phyloP scores from a whole-genome alignment of 2,888 invertebrate species.

The Parnassius mnemosyne region DNA sequence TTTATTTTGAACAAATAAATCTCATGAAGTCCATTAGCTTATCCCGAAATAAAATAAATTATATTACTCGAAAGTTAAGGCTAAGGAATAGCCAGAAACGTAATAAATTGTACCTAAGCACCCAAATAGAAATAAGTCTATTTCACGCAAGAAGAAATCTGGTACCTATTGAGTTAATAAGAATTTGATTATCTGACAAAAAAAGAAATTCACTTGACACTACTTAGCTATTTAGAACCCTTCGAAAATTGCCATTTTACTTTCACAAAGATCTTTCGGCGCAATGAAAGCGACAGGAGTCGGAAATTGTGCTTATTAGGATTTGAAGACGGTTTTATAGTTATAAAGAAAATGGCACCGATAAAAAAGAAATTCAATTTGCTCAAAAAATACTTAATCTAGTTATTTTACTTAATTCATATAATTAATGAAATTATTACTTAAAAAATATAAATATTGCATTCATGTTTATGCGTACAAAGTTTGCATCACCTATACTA shows the following conservation, averaged over 20 bases:
- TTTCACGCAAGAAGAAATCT: conserved; percentile 26
- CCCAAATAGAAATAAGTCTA: conserved; percentile 24
- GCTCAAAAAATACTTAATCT: too few relatives aligned
- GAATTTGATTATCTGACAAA: conserved; percentile 21
- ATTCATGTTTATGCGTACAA: background rate
- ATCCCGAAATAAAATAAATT: conserved; percentile 19
- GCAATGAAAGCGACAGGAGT: conserved; percentile 2
- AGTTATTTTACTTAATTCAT: too few relatives aligned
- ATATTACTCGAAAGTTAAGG: conserved; percentile 16
- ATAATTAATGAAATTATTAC: too few relatives aligned
- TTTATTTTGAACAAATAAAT: background rate
- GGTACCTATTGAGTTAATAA: conserved; percentile 17
- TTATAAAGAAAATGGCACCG: background rate
- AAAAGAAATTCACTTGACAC: conserved; percentile 21
- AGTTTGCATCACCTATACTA: conserved; percentile 19
- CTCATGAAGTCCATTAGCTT: conserved; percentile 9
- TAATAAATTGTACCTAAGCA: conserved; percentile 24
- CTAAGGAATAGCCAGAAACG: conserved; percentile 14
- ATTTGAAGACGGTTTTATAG: conserved; percentile 4
- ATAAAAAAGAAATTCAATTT: too few relatives aligned
- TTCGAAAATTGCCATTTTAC: conserved; percentile 25
- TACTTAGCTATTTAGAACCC: conserved; percentile 21
- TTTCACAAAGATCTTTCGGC: conserved; percentile 21
- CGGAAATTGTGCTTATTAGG: conserved; percentile 18
- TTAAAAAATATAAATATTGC: too few relatives aligned